Conservation (phyloP, 2,113 vertebrate species). For the Heloderma charlesbogerti region DNA sequence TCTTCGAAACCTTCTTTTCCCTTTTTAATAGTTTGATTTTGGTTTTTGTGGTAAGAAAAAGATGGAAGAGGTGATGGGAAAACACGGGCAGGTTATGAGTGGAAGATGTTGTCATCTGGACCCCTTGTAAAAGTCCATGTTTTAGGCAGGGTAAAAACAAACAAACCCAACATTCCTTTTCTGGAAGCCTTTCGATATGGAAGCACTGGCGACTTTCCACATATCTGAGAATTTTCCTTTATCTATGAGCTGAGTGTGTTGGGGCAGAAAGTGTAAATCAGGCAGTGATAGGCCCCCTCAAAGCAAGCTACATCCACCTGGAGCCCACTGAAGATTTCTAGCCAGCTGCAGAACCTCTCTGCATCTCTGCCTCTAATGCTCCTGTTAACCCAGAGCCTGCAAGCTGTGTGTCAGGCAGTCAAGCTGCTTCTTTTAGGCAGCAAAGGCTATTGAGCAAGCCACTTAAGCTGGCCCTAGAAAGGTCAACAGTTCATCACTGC, state of each 20-base stretch:
- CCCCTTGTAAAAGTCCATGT: background rate
- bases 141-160: no score
- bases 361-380: background rate
- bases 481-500: background rate
- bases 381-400: background rate
- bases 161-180: rapidly evolving
- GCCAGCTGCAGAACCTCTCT: background rate
- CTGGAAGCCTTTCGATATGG: background rate
- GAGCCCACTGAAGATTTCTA: no score
- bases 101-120: background rate
- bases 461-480: background rate
- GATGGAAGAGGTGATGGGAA: background rate
- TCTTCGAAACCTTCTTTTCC: no score
- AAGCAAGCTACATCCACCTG: background rate
- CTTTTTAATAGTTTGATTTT: background rate
- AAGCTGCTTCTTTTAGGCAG: background rate
- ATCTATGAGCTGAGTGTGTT: background rate
- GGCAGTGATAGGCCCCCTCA: background rate
- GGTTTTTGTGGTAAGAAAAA: background rate
- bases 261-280: background rate
- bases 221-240: background rate
- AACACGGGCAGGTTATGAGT: background rate
- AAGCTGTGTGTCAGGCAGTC: background rate
- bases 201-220: background rate
- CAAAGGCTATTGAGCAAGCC: background rate